phyloP scores from a whole-genome alignment of 2,888 invertebrate species.

The Octodonta nipae region DNA sequence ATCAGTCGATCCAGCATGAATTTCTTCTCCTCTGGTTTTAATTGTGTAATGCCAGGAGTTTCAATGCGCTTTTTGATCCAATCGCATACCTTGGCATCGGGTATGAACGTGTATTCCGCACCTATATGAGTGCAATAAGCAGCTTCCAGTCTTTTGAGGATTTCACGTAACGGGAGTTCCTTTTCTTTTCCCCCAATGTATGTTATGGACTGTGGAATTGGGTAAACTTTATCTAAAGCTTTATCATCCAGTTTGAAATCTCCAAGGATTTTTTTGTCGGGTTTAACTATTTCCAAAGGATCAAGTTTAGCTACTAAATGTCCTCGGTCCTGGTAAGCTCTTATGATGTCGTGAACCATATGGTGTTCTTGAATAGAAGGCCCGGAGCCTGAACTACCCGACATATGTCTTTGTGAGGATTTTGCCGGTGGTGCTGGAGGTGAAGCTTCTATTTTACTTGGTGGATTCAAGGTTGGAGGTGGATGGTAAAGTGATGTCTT shows the following conservation, averaged over 20 bases:
- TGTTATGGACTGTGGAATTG: conserved; percentile 89
- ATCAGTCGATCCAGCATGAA: conserved; percentile 86
- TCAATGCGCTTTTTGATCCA: conserved; percentile 96
- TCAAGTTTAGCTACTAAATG: conserved; percentile 85
- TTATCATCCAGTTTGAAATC: conserved; percentile 57
- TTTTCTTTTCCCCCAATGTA: conserved; percentile 88
- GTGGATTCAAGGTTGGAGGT: conserved; percentile 55
- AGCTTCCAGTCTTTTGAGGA: conserved; percentile 76
- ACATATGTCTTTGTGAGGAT: no score
- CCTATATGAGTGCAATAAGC: conserved; percentile 96
- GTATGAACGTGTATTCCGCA: conserved; percentile 98
- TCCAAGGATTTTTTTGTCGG: conserved; percentile 21
- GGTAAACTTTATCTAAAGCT: conserved; percentile 91
- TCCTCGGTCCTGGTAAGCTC: conserved; percentile 97
- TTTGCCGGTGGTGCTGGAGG: neutral
- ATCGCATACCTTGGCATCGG: conserved; percentile 92
- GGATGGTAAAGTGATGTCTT: conserved; percentile 67
- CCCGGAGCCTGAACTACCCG: neutral
- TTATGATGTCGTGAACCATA: conserved; percentile 92
- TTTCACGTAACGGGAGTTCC: conserved; percentile 82
- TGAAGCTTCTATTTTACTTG: conserved; percentile 38
- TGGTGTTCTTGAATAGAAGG: conserved; percentile 48
- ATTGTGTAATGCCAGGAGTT: conserved; percentile 73
- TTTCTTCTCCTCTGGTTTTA: conserved; percentile 79
- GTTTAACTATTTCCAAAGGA: no score